Conservation (phyloP, 2,113 vertebrate genomes). For the Myodes glareolus region DNA sequence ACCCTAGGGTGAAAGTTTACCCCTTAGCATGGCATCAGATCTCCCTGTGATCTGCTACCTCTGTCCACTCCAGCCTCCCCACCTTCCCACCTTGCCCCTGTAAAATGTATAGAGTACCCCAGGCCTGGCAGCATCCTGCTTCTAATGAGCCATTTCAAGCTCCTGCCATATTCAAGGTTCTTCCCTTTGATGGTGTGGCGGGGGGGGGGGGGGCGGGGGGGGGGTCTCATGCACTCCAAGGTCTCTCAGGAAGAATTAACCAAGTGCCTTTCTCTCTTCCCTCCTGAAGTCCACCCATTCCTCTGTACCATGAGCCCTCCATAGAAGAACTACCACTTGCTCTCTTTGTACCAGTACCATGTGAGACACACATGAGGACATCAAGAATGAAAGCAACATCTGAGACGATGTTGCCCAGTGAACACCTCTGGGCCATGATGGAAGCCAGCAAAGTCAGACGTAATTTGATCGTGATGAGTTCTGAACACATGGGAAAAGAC, state of each 20-base stretch:
- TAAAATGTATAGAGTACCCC: neutral
- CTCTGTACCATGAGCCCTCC: neutral
- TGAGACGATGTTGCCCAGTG: neutral
- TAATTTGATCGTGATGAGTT: neutral
- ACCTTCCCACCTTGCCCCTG: accelerated
- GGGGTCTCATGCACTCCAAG: neutral
- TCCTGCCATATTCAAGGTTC: neutral
- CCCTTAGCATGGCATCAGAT: neutral
- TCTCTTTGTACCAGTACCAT: too few species aligned
- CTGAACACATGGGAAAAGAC: neutral
- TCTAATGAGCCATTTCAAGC: neutral
- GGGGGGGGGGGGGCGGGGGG: accelerated
- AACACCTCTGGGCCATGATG: neutral
- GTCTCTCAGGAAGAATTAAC: neutral
- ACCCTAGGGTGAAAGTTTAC: neutral
- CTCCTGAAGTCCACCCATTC: neutral
- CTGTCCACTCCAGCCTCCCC: neutral
- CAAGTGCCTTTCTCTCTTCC: neutral
- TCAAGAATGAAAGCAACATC: neutral
- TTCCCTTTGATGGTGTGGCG: neutral
- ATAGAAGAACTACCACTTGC: neutral
- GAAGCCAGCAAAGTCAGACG: neutral
- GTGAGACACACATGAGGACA: neutral
- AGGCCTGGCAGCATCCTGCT: neutral
- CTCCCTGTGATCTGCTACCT: neutral